Evolutionary conservation across 2,113 vertebrate genomes (phyloP), one percentile per base, ranked within the genome.

Genomic region (Camelus dromedarius): DNA sequence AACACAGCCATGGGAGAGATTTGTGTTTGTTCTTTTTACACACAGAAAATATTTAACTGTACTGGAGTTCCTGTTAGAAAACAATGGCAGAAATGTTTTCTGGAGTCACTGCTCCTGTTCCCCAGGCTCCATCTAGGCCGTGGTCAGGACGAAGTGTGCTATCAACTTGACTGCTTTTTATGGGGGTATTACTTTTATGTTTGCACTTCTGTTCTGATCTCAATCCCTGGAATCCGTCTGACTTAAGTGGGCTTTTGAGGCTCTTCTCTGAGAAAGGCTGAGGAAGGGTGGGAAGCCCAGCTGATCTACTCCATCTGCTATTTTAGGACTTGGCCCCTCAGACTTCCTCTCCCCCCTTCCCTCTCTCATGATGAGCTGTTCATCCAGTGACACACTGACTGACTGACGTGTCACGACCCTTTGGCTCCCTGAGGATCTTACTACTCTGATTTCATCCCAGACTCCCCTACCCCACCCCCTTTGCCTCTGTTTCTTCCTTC

Each of bases 41-140:
- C 62, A 81, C 72, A 83, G 88, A 69, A 86, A 72, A 91, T 97
- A 75, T 86, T 96, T 86, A 85, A 60, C 60, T 54, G 94, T n/a
- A 38, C 46, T 85, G 2, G 19, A 77, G 94, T 93, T 95, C 87
- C 93, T 95, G 46, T 48, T 86, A 48, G 84, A 62, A 96, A 89
- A 86, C 38, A 79, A 50, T n/a, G 56, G 46, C 58, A 66, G 56
- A 72, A 30, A 85, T 66, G 58, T 72, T 89, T 96, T 72, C 82
- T n/a, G 58, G 88, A 88, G 89, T n/a, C 18, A 1, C 85, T 79
- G n/a, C 89, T 86, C 56, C 79, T 62, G 58, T 35, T 93, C 67
- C 35, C 62, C 13, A 87, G 93, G 87, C 90, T 76, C 6, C 38
- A 19, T 62, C 66, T 42, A 42, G 73, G 64, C 35, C 32, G 15